Conservation (phyloP, 2,113 vertebrate species). For the Notarius lentiginosus region DNA sequence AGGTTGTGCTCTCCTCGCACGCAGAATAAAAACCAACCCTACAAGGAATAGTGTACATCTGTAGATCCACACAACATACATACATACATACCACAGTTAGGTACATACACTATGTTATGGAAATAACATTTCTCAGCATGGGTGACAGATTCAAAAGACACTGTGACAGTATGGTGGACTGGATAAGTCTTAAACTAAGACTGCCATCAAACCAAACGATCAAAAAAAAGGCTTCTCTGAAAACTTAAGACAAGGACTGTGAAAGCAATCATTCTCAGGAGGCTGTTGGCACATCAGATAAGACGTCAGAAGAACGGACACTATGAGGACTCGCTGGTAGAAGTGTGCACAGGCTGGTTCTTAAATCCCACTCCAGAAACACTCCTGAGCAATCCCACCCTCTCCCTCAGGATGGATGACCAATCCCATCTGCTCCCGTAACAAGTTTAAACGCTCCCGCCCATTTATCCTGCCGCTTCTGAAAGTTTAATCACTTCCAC, state of each 20-base stretch:
- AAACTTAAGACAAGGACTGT: background rate
- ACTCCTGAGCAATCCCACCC: background rate
- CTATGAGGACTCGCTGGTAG: background rate
- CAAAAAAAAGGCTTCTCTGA: no score
- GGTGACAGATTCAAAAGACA: background rate
- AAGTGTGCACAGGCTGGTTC: background rate
- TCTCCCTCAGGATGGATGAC: background rate
- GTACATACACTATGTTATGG: background rate
- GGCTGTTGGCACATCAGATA: slow-evolving; percentile 19
- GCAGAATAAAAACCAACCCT: background rate
- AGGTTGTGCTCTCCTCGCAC: background rate
- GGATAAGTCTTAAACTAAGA: background rate
- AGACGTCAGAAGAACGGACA: background rate
- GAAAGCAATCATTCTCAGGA: background rate
- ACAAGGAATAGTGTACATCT: background rate
- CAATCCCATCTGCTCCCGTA: background rate
- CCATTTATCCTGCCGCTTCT: background rate
- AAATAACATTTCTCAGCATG: background rate
- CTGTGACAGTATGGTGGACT: background rate
- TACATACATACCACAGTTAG: background rate
- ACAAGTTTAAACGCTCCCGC: background rate
- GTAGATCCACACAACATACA: background rate
- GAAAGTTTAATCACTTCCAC: background rate
- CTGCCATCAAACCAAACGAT: background rate
- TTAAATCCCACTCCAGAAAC: background rate